Percentiles rank a stretch among this genome's conserved stretches.
Conservation (phyloP, 2,888 invertebrate species). For the Teleogryllus oceanicus region DNA sequence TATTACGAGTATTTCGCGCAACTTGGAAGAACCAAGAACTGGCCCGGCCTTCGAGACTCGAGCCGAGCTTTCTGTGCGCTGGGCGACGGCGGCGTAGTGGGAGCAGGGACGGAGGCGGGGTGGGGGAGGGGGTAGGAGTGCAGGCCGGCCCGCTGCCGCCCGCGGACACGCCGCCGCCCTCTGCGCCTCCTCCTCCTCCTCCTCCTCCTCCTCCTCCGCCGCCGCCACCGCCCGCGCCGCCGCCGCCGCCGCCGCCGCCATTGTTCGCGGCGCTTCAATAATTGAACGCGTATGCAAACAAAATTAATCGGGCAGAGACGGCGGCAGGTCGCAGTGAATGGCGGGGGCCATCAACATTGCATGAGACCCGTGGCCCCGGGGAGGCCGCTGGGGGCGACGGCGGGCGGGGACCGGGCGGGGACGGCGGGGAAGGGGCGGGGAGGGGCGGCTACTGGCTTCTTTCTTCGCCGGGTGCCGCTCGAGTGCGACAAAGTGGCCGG, state of each 20-base stretch:
- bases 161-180: background rate
- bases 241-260: background rate
- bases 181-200: no score
- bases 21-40: no score
- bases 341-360: constrained; percentile 20
- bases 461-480: background rate
- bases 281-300: constrained; percentile 20
- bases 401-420: background rate
- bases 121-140: no score
- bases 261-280: constrained; percentile 21
- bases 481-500: constrained; percentile 1
- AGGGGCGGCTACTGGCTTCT: background rate
- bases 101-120: no score
- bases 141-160: background rate
- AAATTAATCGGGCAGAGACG: constrained; percentile 21
- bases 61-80: no score
- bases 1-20: no score
- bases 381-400: background rate
- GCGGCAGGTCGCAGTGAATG: constrained; percentile 3
- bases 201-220: no score
- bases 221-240: constrained; percentile 2
- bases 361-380: background rate
- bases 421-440: background rate
- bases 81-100: no score
- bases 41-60: no score